Percentiles rank a stretch among this genome's conserved stretches.
phyloP scores from a whole-genome alignment of 2,797 vertebrate species.

The Tauraco hartlaubi region DNA sequence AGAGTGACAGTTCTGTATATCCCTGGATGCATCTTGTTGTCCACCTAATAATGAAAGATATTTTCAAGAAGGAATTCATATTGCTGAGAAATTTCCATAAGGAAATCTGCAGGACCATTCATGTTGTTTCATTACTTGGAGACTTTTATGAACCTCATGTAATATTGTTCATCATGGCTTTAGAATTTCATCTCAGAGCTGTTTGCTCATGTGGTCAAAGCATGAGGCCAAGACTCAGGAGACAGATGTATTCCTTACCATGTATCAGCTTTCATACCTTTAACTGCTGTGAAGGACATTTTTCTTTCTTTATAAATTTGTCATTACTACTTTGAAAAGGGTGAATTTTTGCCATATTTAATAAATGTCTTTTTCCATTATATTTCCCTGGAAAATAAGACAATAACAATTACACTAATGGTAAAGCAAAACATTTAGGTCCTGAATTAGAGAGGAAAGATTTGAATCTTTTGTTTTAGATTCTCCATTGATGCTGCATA shows the following conservation, averaged over 20 bases:
- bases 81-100: background rate
- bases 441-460: background rate
- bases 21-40: background rate
- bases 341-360: background rate
- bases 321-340: background rate
- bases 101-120: background rate
- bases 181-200: background rate
- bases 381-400: background rate
- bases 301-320: background rate
- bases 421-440: background rate
- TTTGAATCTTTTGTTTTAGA: background rate
- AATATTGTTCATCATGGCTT: background rate
- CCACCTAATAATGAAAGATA: background rate
- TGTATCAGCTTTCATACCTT: background rate
- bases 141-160: background rate
- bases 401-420: background rate
- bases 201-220: background rate
- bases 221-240: fast-evolving
- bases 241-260: background rate
- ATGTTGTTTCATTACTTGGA: background rate
- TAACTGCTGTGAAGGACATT: background rate
- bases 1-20: background rate
- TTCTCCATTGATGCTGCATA: background rate
- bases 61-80: background rate
- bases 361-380: background rate